phyloP scores from a whole-genome alignment of 2,113 vertebrate species.

The Podiceps cristatus region DNA sequence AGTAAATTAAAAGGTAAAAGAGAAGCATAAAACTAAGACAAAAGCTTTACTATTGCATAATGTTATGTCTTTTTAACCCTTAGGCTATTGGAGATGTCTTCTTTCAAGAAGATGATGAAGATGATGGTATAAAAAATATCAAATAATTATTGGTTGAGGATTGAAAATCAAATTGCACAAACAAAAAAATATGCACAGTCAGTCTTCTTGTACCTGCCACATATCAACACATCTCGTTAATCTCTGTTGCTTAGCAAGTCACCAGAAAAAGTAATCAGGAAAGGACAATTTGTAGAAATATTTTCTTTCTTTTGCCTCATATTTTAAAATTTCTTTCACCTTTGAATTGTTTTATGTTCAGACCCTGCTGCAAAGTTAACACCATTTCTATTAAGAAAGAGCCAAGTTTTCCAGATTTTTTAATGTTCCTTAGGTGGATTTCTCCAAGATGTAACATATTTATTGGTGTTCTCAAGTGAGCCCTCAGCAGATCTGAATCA shows the following conservation, averaged over 20 bases:
- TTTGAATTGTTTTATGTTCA: not conserved
- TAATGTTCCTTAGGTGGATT: conserved; percentile 6
- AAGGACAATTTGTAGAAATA: not conserved
- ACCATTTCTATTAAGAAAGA: not conserved
- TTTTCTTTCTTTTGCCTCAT: not conserved
- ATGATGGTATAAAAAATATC: not conserved
- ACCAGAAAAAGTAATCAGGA: conserved; percentile 14
- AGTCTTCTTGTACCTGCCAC: not conserved
- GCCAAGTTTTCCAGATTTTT: not conserved
- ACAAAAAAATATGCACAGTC: not conserved
- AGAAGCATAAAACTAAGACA: not conserved
- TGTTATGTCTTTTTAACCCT: not conserved
- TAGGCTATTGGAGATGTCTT: not conserved
- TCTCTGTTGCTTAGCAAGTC: not conserved
- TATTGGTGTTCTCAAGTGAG: conserved; percentile 66
- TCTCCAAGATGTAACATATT: conserved; percentile 49
- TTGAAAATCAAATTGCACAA: not conserved
- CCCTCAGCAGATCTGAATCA: conserved; percentile 67
- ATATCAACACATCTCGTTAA: not conserved
- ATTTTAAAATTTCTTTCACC: not conserved
- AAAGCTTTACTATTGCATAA: not conserved
- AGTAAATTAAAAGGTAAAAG: not conserved
- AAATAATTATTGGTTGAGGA: not conserved
- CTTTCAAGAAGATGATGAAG: not conserved
- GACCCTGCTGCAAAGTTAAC: not conserved